A percentile compares a stretch with the other conserved stretches of the same genome.
These are phyloP conservation scores for Cassiopea andromeda DNA, from an alignment of 30 jellyfish, hydroid and myxozoan species.

Conservation along the genomic window DNA sequence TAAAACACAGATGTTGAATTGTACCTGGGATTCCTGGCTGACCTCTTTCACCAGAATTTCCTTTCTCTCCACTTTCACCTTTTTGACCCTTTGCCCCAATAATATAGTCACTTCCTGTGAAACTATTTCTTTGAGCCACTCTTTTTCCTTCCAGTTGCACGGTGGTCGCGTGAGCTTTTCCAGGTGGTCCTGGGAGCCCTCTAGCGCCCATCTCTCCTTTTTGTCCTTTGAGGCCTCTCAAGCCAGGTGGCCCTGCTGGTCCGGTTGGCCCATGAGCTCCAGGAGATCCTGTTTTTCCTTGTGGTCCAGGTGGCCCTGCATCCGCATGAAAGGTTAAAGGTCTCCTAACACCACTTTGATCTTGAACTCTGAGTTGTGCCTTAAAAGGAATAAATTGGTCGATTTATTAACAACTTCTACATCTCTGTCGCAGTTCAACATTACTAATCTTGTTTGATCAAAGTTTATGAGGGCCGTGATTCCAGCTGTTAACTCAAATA, in stretches of 20 bases:
- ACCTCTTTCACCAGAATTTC: slow-evolving; percentile 68
- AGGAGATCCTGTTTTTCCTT: slow-evolving; percentile 80
- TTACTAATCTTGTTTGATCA: no score
- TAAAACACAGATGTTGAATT: not conserved
- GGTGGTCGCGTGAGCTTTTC: not conserved
- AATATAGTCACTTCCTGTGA: slow-evolving; percentile 28
- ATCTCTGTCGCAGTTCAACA: no score
- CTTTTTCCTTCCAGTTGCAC: not conserved
- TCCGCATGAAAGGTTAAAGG: no score
- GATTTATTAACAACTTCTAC: not conserved
- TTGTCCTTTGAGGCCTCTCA: slow-evolving; percentile 68
- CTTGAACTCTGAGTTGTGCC: slow-evolving; percentile 54
- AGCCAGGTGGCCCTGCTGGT: slow-evolving; percentile 72
- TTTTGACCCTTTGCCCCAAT: slow-evolving; percentile 44
- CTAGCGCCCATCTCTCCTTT: slow-evolving; percentile 28
- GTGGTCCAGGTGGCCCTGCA: slow-evolving; percentile 64
- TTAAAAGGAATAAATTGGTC: not conserved
- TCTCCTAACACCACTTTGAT: slow-evolving; percentile 8
- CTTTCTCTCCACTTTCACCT: slow-evolving; percentile 56
- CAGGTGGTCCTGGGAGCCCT: slow-evolving; percentile 58
- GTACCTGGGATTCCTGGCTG: slow-evolving; percentile 48
- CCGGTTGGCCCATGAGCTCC: slow-evolving; percentile 83
- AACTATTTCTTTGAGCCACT: slow-evolving; percentile 44
- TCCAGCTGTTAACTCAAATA: no score
- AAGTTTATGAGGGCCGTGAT: no score